Base-by-base conservation (phyloP, 2,113 vertebrate species). In the Canis aureus region DNA sequence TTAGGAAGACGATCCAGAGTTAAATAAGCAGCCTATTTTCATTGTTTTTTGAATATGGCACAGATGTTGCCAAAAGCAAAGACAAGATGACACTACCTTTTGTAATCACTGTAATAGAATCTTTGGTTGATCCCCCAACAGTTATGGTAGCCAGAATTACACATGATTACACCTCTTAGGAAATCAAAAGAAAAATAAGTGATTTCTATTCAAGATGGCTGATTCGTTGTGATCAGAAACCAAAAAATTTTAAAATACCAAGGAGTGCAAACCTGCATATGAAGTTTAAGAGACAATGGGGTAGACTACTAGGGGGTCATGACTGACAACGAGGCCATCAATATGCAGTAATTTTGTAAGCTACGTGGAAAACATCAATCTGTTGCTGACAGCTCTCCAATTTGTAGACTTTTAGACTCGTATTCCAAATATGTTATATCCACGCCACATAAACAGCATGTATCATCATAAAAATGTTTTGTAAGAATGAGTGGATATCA, bases 141-240 rank as follows among this genome's bases (percentile, higher is more conserved):
- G 64, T 84, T 89, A 66, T 55, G 1, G 93, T 8, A 95, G 88
- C 96, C 89, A 97, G 89, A 98, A 97, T 97, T 97, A 95, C 27
- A 17, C 69, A 79, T 97, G 96, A 95, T 96, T 97, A 95, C 1
- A 32, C 81, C 82, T 97, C 89, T 98, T 86, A 91, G 64, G 81
- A 92, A 97, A 97, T 71, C 87, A 8, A 92, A 16, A 94, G 95
- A 92, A 97, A 87, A 74, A 97, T n/a, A 66, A 76, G 79, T 94
- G 98, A 87, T 97, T 98, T 97, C 97, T 95, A 89, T 97, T 97
- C 91, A 96, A 78, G 38, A 67, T 92, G 57, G 43, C 76, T 80
- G 90, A 97, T 91, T 97, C 96, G 35, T 97, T 85, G 64, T 98
- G 95, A 97, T 95, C 79, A 97, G 79, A 98, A 98, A 94, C 69